Conservation (phyloP, 2,888 invertebrate species). For the Adineta ricciae region DNA sequence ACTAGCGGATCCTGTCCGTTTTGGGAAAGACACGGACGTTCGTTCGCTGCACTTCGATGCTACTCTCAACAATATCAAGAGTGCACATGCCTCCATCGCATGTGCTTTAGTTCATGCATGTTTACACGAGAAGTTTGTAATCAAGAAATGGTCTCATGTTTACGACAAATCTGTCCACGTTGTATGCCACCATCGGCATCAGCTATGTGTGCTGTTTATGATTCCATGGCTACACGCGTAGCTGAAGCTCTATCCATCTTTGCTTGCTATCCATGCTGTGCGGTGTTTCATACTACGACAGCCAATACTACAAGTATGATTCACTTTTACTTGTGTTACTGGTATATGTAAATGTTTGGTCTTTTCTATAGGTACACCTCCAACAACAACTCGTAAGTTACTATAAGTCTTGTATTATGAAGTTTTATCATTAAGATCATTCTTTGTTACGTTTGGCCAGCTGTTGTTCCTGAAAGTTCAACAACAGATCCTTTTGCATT, state of each 20-base stretch:
- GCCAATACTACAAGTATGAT: neutral
- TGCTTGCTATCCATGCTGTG: slow-evolving; percentile 18
- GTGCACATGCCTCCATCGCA: slow-evolving; percentile 9
- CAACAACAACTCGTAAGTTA: neutral
- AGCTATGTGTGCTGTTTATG: slow-evolving; percentile 11
- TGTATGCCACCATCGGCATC: slow-evolving; percentile 16
- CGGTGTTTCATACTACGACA: neutral
- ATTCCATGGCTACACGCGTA: slow-evolving; percentile 1
- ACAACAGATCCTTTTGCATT: neutral
- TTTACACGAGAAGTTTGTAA: neutral
- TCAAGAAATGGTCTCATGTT: slow-evolving; percentile 6
- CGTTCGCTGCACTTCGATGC: slow-evolving; percentile 11
- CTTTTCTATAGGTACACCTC: neutral
- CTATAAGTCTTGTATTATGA: too few relatives aligned
- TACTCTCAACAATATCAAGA: slow-evolving; percentile 1
- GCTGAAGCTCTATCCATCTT: neutral
- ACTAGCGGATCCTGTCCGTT: neutral
- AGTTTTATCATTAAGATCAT: neutral
- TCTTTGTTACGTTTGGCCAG: neutral
- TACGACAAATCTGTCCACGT: neutral
- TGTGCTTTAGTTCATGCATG: slow-evolving; percentile 15
- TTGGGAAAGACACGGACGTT: slow-evolving; percentile 10
- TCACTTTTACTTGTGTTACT: neutral
- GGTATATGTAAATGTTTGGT: neutral
- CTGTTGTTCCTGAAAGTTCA: neutral